These are phyloP conservation scores for Oplegnathus fasciatus DNA, from an alignment of 2,113 vertebrate species.

Conservation along the genomic window DNA sequence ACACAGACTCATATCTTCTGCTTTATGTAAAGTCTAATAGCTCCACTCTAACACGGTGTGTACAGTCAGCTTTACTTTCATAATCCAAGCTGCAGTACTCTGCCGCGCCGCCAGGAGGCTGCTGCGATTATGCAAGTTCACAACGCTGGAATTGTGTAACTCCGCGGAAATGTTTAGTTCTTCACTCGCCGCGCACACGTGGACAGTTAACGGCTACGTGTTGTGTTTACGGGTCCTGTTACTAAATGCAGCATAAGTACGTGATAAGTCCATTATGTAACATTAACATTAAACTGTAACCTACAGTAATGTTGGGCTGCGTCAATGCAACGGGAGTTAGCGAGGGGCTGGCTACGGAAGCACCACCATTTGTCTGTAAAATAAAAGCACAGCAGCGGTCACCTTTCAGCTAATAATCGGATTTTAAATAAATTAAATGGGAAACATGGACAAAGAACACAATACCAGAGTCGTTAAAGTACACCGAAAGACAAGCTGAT, in stretches of 20 bases:
- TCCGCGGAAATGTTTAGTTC: not conserved
- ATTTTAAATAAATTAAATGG: rapidly evolving
- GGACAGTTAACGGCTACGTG: rapidly evolving
- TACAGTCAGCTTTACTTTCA: not conserved
- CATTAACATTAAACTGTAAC: conserved; percentile 27
- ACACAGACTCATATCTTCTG: not conserved
- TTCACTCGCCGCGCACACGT: not conserved
- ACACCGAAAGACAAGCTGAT: rapidly evolving
- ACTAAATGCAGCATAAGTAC: not conserved
- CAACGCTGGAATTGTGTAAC: conserved; percentile 79
- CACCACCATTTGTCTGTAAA: not conserved
- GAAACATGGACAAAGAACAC: rapidly evolving
- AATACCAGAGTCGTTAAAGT: rapidly evolving
- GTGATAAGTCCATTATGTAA: conserved; percentile 57
- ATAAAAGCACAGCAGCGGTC: not conserved
- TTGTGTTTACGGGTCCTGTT: not conserved
- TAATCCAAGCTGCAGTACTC: conserved; percentile 44
- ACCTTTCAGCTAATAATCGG: rapidly evolving
- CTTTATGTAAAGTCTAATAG: too few species aligned
- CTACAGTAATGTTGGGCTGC: not conserved
- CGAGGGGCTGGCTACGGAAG: not conserved
- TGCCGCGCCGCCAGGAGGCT: conserved; percentile 13
- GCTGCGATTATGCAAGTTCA: conserved; percentile 80
- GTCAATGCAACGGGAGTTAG: not conserved
- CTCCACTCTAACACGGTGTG: rapidly evolving